Base-by-base conservation (phyloP, 1,140 invertebrate species). In the Glossosoma conforme region DNA sequence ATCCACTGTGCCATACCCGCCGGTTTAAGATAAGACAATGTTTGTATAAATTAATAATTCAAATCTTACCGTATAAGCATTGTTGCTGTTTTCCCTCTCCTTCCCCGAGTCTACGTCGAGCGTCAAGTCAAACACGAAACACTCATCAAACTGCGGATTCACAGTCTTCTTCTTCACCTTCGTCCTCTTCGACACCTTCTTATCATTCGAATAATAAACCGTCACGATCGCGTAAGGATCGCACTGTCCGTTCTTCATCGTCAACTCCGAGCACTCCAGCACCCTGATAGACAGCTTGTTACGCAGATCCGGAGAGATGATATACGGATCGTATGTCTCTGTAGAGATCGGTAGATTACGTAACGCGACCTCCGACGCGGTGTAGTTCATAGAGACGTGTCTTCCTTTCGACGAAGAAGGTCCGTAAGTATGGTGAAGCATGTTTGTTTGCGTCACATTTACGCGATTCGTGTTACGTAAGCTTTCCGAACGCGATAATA, bases 161-260 rank as follows among this genome's bases (percentile, higher is more conserved):
- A 86, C 83, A 36, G 90, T 93, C 76, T 93, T 94, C 73, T 92
- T 93, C 64, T 82, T 85, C 33, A 87, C 84, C 72, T 89, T 91
- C 11, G 91, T 93, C 61, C 85, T 81, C 66, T 85, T 88, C n/a
- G 80, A 80, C 56, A 91, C 82, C 70, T 81, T 79, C 67, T 87
- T 87, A 53, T 84, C 84, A 70, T 88, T 92, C 61, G 81, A 81
- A 69, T 89, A 89, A 21, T 81, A 75, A 37, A 93, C 81, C 21
- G 85, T 85, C 56, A 91, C 83, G 48, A 84, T 79, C 52, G 89
- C 89, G 69, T 87, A 93, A 2, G 91, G 89, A 77, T 95, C 91
- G 77, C 91, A 95, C 61, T 85, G 82, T 63, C 89, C 89, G 74
- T 92, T 91, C 65, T 88, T 89, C 52, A 91, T 84, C 44, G 89